phyloP scores from a whole-genome alignment of 2,888 invertebrate genomes.

The Dicyrtoma fusca region DNA sequence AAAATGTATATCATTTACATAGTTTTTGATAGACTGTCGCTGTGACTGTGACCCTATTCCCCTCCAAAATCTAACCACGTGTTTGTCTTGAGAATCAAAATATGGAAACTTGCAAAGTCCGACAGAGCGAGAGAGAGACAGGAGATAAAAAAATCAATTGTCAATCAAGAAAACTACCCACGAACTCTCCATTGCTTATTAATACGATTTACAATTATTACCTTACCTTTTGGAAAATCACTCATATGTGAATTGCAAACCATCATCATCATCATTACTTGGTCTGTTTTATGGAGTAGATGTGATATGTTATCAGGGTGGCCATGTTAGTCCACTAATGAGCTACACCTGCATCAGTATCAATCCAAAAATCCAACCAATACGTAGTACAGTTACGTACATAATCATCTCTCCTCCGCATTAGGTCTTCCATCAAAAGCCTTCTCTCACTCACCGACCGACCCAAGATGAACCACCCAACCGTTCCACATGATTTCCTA shows the following conservation, averaged over 20 bases:
- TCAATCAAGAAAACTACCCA: constrained; percentile 22
- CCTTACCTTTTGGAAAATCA: background rate
- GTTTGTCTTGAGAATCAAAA: no score
- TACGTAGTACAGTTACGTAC: no score
- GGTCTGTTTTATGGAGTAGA: background rate
- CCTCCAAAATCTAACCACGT: no score
- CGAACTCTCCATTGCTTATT: constrained; percentile 17
- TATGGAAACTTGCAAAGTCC: no score
- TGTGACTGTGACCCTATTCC: no score
- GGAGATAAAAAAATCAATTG: background rate
- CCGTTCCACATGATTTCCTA: no score
- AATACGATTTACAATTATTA: constrained; percentile 32
- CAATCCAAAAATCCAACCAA: background rate
- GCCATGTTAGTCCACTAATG: background rate
- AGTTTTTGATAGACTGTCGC: no score
- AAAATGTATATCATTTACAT: no score
- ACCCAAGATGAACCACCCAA: no score
- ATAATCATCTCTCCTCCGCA: no score
- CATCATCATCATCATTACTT: background rate
- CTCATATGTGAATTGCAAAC: background rate
- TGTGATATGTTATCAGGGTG: constrained; percentile 12
- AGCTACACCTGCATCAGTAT: background rate
- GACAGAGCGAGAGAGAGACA: background rate
- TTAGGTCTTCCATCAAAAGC: no score
- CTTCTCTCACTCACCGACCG: no score